Conservation (phyloP, 2,888 invertebrate genomes). For the Alviniconcha strummeri region DNA sequence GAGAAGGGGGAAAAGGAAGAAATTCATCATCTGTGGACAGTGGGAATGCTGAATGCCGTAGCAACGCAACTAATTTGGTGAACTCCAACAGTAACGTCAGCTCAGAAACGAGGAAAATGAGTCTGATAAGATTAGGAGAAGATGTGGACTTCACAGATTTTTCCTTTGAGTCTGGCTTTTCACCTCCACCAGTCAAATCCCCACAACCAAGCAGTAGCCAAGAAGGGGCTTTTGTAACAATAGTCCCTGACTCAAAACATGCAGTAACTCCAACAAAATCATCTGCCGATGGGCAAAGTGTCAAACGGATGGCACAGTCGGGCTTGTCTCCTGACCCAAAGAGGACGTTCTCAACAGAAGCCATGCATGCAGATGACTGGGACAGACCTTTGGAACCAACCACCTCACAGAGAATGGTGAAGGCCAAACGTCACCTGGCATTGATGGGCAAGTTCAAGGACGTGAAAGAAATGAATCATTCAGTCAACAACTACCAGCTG, state of each 20-base stretch:
- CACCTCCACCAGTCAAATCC: too few species aligned
- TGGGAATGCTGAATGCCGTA: too few species aligned
- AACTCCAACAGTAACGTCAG: too few species aligned
- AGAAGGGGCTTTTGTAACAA: too few species aligned
- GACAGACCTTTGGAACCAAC: neutral
- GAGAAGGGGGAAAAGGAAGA: neutral
- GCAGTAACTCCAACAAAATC: constrained; percentile 42
- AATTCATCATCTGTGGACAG: neutral
- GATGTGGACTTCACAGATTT: too few species aligned
- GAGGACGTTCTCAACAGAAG: constrained; percentile 25
- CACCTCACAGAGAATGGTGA: neutral
- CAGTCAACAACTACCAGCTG: constrained; percentile 34
- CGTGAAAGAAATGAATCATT: constrained; percentile 31
- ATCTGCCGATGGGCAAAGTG: constrained; percentile 28
- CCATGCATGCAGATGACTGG: neutral
- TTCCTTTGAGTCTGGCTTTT: too few species aligned
- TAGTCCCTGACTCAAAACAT: neutral
- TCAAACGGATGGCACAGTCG: constrained; percentile 53
- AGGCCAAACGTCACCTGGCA: constrained; percentile 21
- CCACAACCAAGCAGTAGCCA: too few species aligned
- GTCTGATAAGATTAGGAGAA: neutral
- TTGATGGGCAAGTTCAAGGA: constrained; percentile 11
- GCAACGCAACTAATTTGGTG: too few species aligned
- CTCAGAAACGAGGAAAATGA: neutral
- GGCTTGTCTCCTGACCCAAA: constrained; percentile 54